Evolutionary conservation across 1,140 invertebrate species (phyloP).

Genomic region (Belonocnema kinseyi): DNA sequence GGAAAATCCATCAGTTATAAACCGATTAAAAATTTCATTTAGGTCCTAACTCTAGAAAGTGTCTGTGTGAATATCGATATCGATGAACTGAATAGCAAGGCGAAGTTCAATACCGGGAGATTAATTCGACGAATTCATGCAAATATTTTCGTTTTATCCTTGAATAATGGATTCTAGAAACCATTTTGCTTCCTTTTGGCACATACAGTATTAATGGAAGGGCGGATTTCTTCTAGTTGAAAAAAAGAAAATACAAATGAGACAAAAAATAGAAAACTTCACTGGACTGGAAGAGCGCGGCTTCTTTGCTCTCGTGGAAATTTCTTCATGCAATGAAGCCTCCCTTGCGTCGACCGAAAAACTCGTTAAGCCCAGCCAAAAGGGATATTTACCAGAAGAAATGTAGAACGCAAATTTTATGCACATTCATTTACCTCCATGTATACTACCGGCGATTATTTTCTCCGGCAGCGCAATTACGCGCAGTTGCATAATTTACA

Average conservation of each 20-base stretch:
- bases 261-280: slow-evolving; percentile 1
- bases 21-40: slow-evolving; percentile 28
- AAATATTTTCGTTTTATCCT: slow-evolving; percentile 30
- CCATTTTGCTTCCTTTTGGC: not conserved
- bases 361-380: slow-evolving; percentile 12
- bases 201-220: not conserved
- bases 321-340: slow-evolving; percentile 18
- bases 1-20: slow-evolving; percentile 11
- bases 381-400: not conserved
- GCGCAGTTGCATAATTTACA: slow-evolving; percentile 9
- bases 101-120: slow-evolving; percentile 25
- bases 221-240: not conserved
- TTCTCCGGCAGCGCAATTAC: not conserved
- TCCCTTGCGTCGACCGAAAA: slow-evolving; percentile 7
- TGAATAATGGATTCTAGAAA: slow-evolving; percentile 1
- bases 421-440: not conserved
- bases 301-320: slow-evolving; percentile 8
- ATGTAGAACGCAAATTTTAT: no score
- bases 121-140: slow-evolving; percentile 17
- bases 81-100: not conserved
- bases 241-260: slow-evolving; percentile 1
- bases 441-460: not conserved
- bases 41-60: slow-evolving; percentile 17
- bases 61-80: not conserved
- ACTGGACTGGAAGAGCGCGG: slow-evolving; percentile 17